Base-by-base conservation (phyloP, 1,140 invertebrate species). In the Aethina tumida region DNA sequence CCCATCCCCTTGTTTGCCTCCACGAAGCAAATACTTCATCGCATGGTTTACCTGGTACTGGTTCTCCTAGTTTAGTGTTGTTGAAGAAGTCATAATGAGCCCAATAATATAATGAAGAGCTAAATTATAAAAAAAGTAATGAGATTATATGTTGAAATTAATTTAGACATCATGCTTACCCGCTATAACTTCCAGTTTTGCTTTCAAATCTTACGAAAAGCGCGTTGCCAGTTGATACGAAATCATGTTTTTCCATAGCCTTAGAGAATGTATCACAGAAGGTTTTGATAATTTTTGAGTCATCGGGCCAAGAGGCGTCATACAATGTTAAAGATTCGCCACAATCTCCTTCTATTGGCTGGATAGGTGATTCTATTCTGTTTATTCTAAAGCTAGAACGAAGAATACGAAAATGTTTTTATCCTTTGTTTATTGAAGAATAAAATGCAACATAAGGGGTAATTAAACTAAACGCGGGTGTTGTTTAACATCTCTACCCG, bases 1-100 rank as follows among this genome's bases (percentile, higher is more conserved):
- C 62, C 27, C 70, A 68, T 0, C 86, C 87, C 2, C 71, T 71
- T 4, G 73, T 67, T 28, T 71, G 65, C 43, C 76, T 78, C 81
- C 84, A 89, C 0, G 82, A 81, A 3, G 79, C 74, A 52, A 89
- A 88, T 0, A 81, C 74, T 58, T 91, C 86, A 52, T 92, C 87
- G 59, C 88, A 92, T 5, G 79, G 73, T 0, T 83, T 89, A 14
- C 76, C 79, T 0, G 72, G 68, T 0, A 90, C 77, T 0, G 82
- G 77, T 35, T 84, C 81, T 0, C 87, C 87, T 39, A 82, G 84
- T 18, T 79, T 74, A 0, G 83, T 90, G 39, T 87, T 86, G 57
- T 91, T 91, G 63, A 90, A 91, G 63, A 91, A 92, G 52, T 92
- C 86, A 48, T 90, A 92, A 58, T 90, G 85, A 0, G 85, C 85